A percentile compares a stretch with the other conserved stretches of the same genome.
Conservation (phyloP, 2,113 vertebrate species). For the Callaeas wilsoni region DNA sequence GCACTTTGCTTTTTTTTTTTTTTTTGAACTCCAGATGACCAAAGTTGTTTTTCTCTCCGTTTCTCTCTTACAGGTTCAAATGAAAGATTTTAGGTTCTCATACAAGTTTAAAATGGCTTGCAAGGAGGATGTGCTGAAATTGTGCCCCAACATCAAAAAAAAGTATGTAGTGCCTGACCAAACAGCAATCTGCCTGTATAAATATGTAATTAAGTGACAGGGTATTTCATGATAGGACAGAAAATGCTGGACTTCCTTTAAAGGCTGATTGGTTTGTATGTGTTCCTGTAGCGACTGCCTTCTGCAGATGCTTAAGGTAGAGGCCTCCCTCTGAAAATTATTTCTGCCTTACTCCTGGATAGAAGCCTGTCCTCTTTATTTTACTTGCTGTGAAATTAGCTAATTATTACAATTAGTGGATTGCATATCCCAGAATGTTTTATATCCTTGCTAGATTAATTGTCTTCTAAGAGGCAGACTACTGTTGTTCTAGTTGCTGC, state of each 20-base stretch:
- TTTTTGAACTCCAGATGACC: not conserved
- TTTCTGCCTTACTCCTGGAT: not conserved
- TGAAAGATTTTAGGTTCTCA: conserved; percentile 97
- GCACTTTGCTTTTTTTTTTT: not conserved
- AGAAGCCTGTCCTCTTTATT: not conserved
- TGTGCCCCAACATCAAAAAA: conserved; percentile 97
- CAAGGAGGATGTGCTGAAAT: conserved; percentile 94
- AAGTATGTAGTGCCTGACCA: conserved; percentile 78
- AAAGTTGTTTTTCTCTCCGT: not conserved
- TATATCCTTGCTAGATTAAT: not conserved
- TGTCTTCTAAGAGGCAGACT: not conserved
- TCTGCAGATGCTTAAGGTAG: not conserved
- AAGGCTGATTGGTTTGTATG: not conserved
- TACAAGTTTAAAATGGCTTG: conserved; percentile 99
- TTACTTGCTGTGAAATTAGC: not conserved
- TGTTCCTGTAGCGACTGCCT: not conserved
- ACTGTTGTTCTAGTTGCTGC: not conserved
- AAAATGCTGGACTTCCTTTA: not conserved
- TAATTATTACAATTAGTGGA: not conserved
- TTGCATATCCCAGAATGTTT: not conserved
- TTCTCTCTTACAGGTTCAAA: conserved; percentile 81
- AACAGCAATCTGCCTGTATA: not conserved
- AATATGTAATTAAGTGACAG: not conserved
- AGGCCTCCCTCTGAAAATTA: not conserved
- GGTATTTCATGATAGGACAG: not conserved